Conservation (phyloP, 2,797 vertebrate species). For the Coracias cyanogaster region DNA sequence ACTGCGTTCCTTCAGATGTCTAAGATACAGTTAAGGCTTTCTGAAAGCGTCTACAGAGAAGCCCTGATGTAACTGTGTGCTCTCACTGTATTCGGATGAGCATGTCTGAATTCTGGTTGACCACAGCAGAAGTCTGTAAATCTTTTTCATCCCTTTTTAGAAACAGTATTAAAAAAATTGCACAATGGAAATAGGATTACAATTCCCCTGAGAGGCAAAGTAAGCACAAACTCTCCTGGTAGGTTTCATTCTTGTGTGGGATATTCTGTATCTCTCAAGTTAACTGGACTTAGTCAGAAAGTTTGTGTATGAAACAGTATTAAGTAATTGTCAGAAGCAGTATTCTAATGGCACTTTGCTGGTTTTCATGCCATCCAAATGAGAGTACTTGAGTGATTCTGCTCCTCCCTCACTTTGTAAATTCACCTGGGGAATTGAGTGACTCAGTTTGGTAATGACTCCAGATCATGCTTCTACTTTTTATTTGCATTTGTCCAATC, state of each 20-base stretch:
- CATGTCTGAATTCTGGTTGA: slow-evolving; percentile 29
- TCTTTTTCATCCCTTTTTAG: slow-evolving; percentile 56
- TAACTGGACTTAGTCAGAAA: background rate
- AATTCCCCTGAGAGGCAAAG: background rate
- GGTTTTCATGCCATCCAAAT: background rate
- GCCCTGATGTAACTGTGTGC: slow-evolving; percentile 32
- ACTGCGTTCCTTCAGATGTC: slow-evolving; percentile 35
- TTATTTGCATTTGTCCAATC: slow-evolving; percentile 33
- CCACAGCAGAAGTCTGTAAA: slow-evolving; percentile 21
- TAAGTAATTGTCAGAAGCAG: background rate
- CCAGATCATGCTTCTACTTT: background rate
- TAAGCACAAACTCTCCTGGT: background rate
- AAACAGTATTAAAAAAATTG: background rate
- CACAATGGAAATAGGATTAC: background rate
- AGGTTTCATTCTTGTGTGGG: background rate
- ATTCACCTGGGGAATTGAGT: slow-evolving; percentile 22
- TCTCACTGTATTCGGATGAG: slow-evolving; percentile 38
- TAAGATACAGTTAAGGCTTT: slow-evolving; percentile 28
- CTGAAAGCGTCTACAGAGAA: slow-evolving; percentile 47
- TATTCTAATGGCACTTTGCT: background rate
- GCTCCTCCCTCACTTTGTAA: background rate
- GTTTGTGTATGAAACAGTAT: background rate
- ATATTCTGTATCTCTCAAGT: background rate
- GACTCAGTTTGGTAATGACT: slow-evolving; percentile 52
- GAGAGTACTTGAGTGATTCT: background rate